Conservation (phyloP, 2,113 vertebrate species). For the Gila orcuttii region DNA sequence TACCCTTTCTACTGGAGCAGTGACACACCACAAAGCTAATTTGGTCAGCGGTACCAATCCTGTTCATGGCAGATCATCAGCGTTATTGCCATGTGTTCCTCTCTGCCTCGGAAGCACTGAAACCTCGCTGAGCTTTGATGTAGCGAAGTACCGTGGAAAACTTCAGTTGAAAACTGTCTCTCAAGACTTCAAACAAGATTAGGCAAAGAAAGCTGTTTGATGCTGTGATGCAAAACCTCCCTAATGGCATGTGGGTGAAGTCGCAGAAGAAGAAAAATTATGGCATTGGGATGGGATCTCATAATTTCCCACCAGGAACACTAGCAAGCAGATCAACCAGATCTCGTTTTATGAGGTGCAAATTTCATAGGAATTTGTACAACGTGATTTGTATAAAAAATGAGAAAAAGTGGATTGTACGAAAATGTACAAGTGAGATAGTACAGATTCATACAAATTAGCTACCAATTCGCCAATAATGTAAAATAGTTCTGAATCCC, state of each 20-base stretch:
- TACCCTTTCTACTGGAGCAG: neutral
- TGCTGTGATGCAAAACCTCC: constrained; percentile 62
- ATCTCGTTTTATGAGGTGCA: neutral
- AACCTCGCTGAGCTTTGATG: constrained; percentile 70
- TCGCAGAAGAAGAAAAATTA: constrained; percentile 17
- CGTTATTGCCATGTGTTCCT: constrained; percentile 32
- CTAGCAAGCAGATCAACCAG: neutral
- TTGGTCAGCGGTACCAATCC: constrained; percentile 18
- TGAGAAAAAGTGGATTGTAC: too few species aligned
- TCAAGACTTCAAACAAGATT: constrained; percentile 62
- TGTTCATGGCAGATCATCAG: constrained; percentile 51
- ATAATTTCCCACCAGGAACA: constrained; percentile 21
- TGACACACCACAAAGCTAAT: constrained; percentile 21
- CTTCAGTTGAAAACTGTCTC: constrained; percentile 47
- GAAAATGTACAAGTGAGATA: too few species aligned
- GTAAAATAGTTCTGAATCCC: too few species aligned
- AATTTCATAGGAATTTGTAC: too few species aligned
- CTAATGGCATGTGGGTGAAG: constrained; percentile 69
- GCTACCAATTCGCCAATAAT: too few species aligned
- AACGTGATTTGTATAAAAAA: too few species aligned
- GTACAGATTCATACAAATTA: too few species aligned
- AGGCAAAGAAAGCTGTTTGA: constrained; percentile 62
- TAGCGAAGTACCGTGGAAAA: constrained; percentile 44
- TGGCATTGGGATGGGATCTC: constrained; percentile 42
- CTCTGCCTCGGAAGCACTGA: constrained; percentile 47